Evolutionary conservation across 2,797 vertebrate species (phyloP).

Genomic region (Phaenicophaeus curvirostris): DNA sequence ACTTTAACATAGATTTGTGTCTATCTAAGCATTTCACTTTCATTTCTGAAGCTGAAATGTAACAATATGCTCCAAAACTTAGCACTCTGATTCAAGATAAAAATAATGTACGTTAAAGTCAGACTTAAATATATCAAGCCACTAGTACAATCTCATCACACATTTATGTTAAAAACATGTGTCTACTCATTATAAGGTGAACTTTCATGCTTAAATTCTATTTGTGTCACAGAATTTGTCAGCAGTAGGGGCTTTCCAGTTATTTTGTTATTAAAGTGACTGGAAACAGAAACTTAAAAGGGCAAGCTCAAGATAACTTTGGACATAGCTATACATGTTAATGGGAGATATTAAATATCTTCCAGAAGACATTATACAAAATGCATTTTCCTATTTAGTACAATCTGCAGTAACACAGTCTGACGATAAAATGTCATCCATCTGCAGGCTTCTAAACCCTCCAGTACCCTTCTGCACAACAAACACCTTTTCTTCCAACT

Average conservation of each 20-base stretch:
- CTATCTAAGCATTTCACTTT: not conserved
- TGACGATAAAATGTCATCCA: constrained; percentile 47
- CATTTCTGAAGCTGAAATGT: not conserved
- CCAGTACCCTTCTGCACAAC: not conserved
- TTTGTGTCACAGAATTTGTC: constrained; percentile 32
- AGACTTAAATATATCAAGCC: constrained; percentile 23
- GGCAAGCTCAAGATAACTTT: constrained; percentile 30
- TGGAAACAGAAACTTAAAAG: constrained; percentile 55
- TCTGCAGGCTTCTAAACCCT: constrained; percentile 14
- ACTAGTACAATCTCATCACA: not conserved
- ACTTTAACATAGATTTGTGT: not conserved
- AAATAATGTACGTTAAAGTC: constrained; percentile 25
- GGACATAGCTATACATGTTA: not conserved
- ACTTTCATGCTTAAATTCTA: constrained; percentile 31
- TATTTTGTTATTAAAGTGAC: constrained; percentile 35
- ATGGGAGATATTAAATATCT: constrained; percentile 23
- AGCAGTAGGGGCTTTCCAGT: constrained; percentile 48
- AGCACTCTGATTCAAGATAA: not conserved
- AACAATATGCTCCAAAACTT: not conserved
- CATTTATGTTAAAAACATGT: not conserved
- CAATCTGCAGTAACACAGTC: constrained; percentile 1
- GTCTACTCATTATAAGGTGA: constrained; percentile 32
- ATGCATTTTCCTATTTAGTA: not conserved
- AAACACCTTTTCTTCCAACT: constrained; percentile 29
- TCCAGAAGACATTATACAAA: constrained; percentile 4